phyloP scores from a whole-genome alignment of 2,888 invertebrate genomes.

The Pammene fasciana region DNA sequence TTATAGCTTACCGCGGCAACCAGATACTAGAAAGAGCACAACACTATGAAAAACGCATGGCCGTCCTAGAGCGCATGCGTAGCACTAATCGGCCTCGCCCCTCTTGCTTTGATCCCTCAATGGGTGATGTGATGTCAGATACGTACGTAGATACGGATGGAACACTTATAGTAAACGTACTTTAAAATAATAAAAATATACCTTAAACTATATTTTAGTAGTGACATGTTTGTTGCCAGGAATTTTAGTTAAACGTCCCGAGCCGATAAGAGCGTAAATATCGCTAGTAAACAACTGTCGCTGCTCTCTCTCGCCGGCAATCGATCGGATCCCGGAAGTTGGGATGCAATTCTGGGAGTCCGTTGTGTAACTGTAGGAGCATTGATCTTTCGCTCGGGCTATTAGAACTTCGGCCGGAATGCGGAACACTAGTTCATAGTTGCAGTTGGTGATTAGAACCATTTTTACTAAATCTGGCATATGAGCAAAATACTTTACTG shows the following conservation, averaged over 20 bases:
- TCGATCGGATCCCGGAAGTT: constrained; percentile 38
- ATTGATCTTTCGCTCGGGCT: constrained; percentile 14
- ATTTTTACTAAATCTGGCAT: too few relatives aligned
- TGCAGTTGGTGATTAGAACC: neutral
- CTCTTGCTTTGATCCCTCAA: constrained; percentile 53
- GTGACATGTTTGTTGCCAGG: neutral
- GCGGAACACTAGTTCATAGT: neutral
- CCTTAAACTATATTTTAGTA: neutral
- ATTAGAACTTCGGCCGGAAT: neutral
- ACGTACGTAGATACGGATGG: constrained; percentile 30
- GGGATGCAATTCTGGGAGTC: constrained; percentile 32
- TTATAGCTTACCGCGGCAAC: neutral
- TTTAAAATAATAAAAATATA: neutral
- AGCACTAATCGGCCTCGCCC: constrained; percentile 55
- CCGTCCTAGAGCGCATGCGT: constrained; percentile 49
- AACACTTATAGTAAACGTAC: neutral
- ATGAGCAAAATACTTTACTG: too few relatives aligned
- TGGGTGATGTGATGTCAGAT: constrained; percentile 65
- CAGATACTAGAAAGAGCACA: constrained; percentile 20
- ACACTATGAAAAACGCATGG: constrained; percentile 32
- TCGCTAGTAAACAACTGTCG: constrained; percentile 33
- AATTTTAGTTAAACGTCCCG: too few relatives aligned
- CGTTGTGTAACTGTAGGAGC: constrained; percentile 25
- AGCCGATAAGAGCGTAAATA: neutral
- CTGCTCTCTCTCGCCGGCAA: constrained; percentile 39